Base-by-base conservation (phyloP, 2,113 vertebrate genomes). In the rabbit (Oryctolagus cuniculus) region DNA sequence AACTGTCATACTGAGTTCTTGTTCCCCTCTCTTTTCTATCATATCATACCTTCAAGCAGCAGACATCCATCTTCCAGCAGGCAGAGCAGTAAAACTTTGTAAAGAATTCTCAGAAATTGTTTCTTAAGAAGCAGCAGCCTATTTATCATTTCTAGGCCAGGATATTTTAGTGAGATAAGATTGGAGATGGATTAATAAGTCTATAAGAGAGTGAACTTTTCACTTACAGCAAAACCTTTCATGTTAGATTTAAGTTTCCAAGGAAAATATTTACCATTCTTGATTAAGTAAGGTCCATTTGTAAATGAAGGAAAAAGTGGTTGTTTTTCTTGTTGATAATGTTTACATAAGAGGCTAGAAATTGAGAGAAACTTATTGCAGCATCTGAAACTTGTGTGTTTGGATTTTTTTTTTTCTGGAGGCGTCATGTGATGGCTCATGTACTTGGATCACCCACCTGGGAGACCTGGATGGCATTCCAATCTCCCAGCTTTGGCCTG, bases 211-310 rank as follows among this genome's bases (percentile, higher is more conserved):
- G 61, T 82, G 53, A 70, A 21, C 29, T 80, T 89, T 83, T 61
- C 31, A 51, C 58, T 61, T 90, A 83, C 24, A 70, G 17, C 58
- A 27, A 89, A 69, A 24, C 66, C 21, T 77, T 75, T 94, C 79
- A 80, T 58, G 2, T 38, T 55, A 16, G 63, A 92, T 61, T 66
- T 81, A 87, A 73, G 27, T 11, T 13, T 78, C 27, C 17, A 96
- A 69, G 25, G 3, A 91, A 94, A 86, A 51, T 63, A 82, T 89
- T 72, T 75, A 70, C 29, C 63, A 55, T 44, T 44, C 70, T 88
- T 63, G 31, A 86, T 51, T 78, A 66, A 64, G 84, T 34, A 44
- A 49, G 22, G 63, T 89, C 34, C 80, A 81, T 95, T 67, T 22
- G 72, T 90, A 86, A 74, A 69, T 34, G 13, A 87, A 67, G 4